These are phyloP conservation scores for Neomonachus schauinslandi DNA, from an alignment of 2,113 vertebrate species.

Conservation along the genomic window DNA sequence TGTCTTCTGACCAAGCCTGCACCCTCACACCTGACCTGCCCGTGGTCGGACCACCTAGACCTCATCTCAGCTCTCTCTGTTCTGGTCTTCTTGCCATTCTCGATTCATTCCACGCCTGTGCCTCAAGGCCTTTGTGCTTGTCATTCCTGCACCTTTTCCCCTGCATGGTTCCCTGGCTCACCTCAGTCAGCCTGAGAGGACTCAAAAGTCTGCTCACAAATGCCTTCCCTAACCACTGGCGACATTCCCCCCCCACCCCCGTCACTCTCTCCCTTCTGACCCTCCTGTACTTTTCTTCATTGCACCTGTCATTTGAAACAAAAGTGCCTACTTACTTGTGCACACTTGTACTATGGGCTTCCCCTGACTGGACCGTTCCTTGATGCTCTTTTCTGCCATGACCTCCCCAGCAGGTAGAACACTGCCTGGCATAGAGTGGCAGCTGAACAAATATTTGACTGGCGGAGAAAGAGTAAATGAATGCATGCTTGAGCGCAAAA, in stretches of 20 bases:
- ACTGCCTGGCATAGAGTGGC: neutral
- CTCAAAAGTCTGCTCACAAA: neutral
- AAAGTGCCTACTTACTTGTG: neutral
- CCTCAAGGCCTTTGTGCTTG: neutral
- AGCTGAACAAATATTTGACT: neutral
- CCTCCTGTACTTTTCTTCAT: neutral
- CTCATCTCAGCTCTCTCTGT: too few species aligned
- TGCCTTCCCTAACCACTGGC: neutral
- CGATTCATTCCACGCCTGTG: neutral
- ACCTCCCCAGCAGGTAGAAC: neutral
- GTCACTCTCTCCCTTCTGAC: neutral
- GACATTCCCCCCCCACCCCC: neutral
- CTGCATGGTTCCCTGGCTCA: neutral
- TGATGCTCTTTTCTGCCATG: neutral
- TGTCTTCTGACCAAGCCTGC: neutral
- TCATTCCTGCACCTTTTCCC: neutral
- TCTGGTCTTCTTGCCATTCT: neutral
- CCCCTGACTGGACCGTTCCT: neutral
- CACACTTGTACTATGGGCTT: neutral
- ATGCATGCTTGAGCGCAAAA: neutral
- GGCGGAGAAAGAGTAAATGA: neutral
- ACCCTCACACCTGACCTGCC: fast-evolving
- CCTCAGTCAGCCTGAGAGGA: neutral
- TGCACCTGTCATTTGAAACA: neutral
- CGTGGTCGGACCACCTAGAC: neutral